phyloP scores from a whole-genome alignment of 1,140 invertebrate genomes.

The Mizuhopecten yessoensis region DNA sequence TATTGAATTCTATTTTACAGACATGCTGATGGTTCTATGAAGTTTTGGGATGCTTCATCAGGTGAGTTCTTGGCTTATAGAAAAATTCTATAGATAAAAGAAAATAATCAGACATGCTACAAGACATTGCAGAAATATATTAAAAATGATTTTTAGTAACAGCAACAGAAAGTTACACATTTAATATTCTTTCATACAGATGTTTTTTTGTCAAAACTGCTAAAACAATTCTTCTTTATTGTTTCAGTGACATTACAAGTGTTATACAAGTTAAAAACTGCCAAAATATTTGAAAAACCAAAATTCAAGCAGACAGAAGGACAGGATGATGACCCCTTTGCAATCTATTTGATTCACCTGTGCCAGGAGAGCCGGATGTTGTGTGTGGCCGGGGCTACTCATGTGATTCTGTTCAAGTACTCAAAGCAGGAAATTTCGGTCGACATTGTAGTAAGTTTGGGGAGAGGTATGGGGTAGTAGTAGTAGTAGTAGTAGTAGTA shows the following conservation, averaged over 20 bases:
- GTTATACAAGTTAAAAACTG: conserved; percentile 98
- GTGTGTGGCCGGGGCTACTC: conserved; percentile 94
- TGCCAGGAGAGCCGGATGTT: conserved; percentile 96
- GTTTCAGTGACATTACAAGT: conserved; percentile 92
- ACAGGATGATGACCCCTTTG: conserved; percentile 93
- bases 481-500: too few species aligned
- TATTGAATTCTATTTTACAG: conserved; percentile 84
- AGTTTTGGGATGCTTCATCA: conserved; percentile 98
- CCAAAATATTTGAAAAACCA: conserved; percentile 93
- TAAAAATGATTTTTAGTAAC: too few species aligned
- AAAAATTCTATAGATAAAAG: too few species aligned
- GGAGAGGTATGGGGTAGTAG: too few species aligned
- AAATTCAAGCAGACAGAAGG: conserved; percentile 76
- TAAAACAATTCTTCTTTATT: too few species aligned
- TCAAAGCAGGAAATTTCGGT: conserved; percentile 93
- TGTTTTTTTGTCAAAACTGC: too few species aligned
- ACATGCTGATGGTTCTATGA: conserved; percentile 97
- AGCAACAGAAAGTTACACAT: too few species aligned
- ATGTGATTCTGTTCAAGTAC: conserved; percentile 98
- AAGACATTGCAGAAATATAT: too few species aligned
- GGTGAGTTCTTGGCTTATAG: conserved; percentile 68
- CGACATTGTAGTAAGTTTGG: conserved; percentile 90
- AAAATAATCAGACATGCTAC: too few species aligned
- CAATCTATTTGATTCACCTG: conserved; percentile 95
- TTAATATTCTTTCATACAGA: too few species aligned